Conservation (phyloP, 2,888 invertebrate genomes). For the Callyntrura guangdongensis region DNA sequence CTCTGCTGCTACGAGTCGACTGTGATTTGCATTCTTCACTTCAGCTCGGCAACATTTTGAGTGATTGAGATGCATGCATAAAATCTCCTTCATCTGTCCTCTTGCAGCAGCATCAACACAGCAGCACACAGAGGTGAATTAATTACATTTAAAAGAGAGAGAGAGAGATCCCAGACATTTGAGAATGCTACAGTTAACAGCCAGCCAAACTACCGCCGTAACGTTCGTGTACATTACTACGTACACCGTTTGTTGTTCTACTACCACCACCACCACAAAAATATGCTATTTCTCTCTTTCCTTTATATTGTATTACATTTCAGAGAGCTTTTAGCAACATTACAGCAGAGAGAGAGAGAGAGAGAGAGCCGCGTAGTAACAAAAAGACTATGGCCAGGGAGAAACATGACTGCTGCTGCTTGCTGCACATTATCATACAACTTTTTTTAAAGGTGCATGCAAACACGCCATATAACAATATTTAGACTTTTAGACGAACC, state of each 20-base stretch:
- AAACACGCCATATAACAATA: constrained; percentile 8
- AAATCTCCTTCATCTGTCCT: constrained; percentile 78
- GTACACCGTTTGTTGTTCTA: constrained; percentile 30
- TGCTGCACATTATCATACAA: constrained; percentile 16
- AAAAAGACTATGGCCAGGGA: constrained; percentile 10
- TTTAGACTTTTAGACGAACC: constrained; percentile 1
- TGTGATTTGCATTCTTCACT: constrained; percentile 56
- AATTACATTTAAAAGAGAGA: constrained; percentile 75
- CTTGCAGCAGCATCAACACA: constrained; percentile 44
- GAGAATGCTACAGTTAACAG: not conserved
- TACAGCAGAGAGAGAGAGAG: not conserved
- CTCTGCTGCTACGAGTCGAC: not conserved
- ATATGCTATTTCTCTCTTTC: constrained; percentile 28
- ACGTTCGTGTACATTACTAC: not conserved
- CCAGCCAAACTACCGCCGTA: not conserved
- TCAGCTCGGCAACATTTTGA: constrained; percentile 35
- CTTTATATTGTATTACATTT: constrained; percentile 57
- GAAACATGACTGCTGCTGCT: constrained; percentile 3
- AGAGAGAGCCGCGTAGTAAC: not conserved
- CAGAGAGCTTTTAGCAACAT: not conserved
- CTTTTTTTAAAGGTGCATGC: constrained; percentile 42
- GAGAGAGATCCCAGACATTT: constrained; percentile 73
- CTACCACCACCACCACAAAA: constrained; percentile 17
- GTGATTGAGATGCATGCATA: constrained; percentile 70
- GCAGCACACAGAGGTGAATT: constrained; percentile 69